Base-by-base conservation (phyloP, 2,113 vertebrate genomes). In the Furnarius figulus region DNA sequence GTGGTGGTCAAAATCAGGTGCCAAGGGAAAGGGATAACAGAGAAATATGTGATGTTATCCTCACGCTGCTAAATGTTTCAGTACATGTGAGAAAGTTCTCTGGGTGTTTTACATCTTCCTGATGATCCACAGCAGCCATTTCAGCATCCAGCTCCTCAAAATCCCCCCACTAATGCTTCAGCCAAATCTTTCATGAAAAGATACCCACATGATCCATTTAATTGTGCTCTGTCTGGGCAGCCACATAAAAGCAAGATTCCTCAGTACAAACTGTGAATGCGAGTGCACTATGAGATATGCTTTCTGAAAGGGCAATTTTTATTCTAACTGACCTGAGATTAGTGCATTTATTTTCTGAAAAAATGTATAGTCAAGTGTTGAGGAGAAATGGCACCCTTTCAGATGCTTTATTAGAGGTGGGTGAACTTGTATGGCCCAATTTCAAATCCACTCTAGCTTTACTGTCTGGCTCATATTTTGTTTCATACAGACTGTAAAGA, bases 261-360 rank as follows among this genome's bases (percentile, higher is more conserved):
- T 49, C 33, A 72, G 71, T 50, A 49, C 16, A 89, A 85, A 83
- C 8, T 55, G 19, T 40, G 91, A 70, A 79, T 79, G 28, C 83
- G 9, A 33, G 14, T 58, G 80, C 19, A 74, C 15, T 83, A 46
- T 56, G 76, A 96, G 28, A 66, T 62, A 72, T 47, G 46, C 42
- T 91, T 96, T 77, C 56, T 87, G 71, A 95, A 95, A 73, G 33
- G 31, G 46, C 40, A 94, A 59, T 76, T 55, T 96, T 49, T 96
- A 50, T 81, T 85, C 72, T 94, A 96, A 87, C 74, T 70, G 35
- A 71, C 65, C 88, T 59, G 56, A 72, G 56, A 61, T 96, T 75
- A 25, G n/a, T 68, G 16, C 39, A 72, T 83, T 87, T 78, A 82
- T 77, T 97, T 95, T 80, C 62, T 76, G 82, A 44, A 90, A 35